Evolutionary conservation across 2,113 vertebrate genomes (phyloP), one percentile per base, ranked within the genome.

Genomic region (Anguilla japonica): DNA sequence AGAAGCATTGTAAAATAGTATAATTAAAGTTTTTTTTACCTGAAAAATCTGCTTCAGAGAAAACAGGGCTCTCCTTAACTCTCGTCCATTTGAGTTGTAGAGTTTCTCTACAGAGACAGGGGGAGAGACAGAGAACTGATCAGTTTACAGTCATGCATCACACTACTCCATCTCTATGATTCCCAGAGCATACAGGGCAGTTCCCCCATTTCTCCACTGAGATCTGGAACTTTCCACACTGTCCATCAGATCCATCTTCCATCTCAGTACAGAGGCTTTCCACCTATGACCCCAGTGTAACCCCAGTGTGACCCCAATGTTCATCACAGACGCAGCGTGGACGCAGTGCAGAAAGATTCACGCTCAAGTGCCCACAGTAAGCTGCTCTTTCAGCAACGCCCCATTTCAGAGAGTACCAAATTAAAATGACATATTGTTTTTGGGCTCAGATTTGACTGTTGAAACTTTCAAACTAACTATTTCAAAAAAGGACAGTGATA

Each of bases 31-130:
- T 71, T 22, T 56, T 85, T 87, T 91, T 96, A 99, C 98, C 97
- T 99, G 98, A 95, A 99, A 99, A 93, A 99, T 99, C 92, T 99
- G 98, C 94, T 99, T 99, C 93, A 99, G 95, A 83, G 98, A 99
- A 94, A 99, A 99, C 87, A 99, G 97, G 26, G 98, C 98, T 90
- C 98, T 95, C 89, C 98, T 96, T 75, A 99, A 94, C 90, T 99
- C 98, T 79, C 98, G 95, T 91, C 98, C 98, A 88, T 86, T 97
- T 56, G 98, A 99, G 93, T 98, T 98, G 93, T 99, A 99, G 78
- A 99, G 96, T 91, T 98, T 99, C 94, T 99, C 98, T 99, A 94
- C 50, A 91, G 53, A 63, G 82, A 89, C 84, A 88, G 83, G 92
- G 71, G 89, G 81, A 87, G 56, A 82, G 41, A 50, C 0, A 92